These are phyloP conservation scores for Drosophila setosimentum DNA, from an alignment of 2,888 invertebrate species.

Conservation along the genomic window DNA sequence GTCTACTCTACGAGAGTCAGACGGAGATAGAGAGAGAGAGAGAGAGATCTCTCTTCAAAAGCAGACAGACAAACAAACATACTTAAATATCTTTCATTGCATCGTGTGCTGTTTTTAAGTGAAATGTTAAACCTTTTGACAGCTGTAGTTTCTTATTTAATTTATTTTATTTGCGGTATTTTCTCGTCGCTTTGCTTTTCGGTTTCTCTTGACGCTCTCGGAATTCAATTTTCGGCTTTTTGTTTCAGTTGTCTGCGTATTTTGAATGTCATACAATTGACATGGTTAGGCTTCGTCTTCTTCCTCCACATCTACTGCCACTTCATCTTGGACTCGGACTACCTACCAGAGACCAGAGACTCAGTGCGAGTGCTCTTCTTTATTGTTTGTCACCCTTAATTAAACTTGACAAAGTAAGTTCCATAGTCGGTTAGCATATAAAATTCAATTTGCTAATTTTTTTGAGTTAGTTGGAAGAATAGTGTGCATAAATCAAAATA, in stretches of 20 bases:
- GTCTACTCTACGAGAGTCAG: constrained; percentile 27
- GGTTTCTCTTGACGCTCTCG: constrained; percentile 44
- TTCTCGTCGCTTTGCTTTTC: constrained; percentile 57
- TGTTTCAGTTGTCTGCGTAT: constrained; percentile 62
- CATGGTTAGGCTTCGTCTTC: constrained; percentile 64
- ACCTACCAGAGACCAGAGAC: neutral
- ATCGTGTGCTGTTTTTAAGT: constrained; percentile 73
- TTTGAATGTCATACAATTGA: constrained; percentile 75
- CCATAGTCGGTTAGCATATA: constrained; percentile 41
- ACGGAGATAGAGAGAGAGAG: neutral
- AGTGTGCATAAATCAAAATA: neutral
- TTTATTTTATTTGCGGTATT: constrained; percentile 80
- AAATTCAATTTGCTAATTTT: constrained; percentile 9
- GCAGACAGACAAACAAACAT: constrained; percentile 15
- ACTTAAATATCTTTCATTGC: constrained; percentile 55
- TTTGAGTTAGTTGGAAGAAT: neutral
- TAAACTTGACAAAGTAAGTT: constrained; percentile 70
- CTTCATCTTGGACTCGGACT: constrained; percentile 14
- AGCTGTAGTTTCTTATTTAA: constrained; percentile 81
- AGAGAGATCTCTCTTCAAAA: neutral
- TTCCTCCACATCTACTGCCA: neutral
- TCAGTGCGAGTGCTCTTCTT: constrained; percentile 16
- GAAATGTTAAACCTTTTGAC: constrained; percentile 80
- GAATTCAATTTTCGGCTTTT: constrained; percentile 69
- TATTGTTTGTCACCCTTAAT: constrained; percentile 66